Percentiles rank a stretch among this genome's conserved stretches.
phyloP scores from a whole-genome alignment of 2,888 invertebrate genomes.

The Hanleya hanleyi region DNA sequence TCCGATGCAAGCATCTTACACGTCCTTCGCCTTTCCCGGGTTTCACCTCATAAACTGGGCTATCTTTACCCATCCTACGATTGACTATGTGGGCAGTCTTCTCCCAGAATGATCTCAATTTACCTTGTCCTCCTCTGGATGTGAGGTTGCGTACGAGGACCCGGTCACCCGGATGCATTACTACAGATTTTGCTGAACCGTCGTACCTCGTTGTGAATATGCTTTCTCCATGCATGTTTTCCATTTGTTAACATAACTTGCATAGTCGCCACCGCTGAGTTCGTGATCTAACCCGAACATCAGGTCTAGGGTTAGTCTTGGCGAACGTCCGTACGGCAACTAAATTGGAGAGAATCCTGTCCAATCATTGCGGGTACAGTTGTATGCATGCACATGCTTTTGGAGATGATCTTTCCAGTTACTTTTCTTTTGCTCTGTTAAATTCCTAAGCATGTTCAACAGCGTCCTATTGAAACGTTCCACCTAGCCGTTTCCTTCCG shows the following conservation, averaged over 20 bases:
- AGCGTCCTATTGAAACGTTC: neutral
- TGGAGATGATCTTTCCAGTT: neutral
- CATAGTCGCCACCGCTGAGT: neutral
- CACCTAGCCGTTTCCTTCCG: no score
- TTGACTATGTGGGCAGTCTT: neutral
- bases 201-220: neutral
- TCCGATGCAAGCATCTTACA: neutral
- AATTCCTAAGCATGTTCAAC: neutral
- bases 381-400: neutral
- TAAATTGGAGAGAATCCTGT: neutral
- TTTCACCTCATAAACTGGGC: neutral
- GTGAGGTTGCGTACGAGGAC: neutral
- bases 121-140: neutral
- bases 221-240: neutral
- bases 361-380: neutral
- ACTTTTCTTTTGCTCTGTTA: neutral
- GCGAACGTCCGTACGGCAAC: neutral
- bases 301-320: neutral
- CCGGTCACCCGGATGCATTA: neutral
- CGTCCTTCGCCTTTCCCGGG: neutral
- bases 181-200: neutral
- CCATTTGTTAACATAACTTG: neutral
- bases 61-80: neutral
- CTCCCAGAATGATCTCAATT: neutral
- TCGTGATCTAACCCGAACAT: conserved; percentile 1